Conservation (phyloP, 2,113 vertebrate genomes). For the Salvelinus sp. region DNA sequence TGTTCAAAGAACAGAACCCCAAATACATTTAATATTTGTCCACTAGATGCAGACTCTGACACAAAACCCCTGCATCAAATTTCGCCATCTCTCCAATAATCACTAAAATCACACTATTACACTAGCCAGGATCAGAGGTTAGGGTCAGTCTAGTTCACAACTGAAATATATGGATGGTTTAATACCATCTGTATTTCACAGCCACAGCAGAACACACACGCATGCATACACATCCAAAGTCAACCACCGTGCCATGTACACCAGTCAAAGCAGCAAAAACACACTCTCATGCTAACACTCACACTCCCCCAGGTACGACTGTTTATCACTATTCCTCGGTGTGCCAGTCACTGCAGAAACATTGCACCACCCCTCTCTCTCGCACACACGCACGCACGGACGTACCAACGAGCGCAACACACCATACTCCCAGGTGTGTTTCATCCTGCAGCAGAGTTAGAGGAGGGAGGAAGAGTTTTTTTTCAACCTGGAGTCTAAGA, state of each 20-base stretch:
- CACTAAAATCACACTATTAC: too few relatives aligned
- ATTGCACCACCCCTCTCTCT: background rate
- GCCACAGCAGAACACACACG: background rate
- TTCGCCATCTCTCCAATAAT: background rate
- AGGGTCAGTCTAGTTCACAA: too few relatives aligned
- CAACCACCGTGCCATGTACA: slow-evolving; percentile 10
- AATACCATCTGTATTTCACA: background rate
- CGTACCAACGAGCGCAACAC: background rate
- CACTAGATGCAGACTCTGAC: slow-evolving; percentile 24
- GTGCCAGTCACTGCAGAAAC: background rate
- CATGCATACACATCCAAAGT: background rate
- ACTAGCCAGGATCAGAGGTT: too few relatives aligned
- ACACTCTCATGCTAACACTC: slow-evolving; percentile 3
- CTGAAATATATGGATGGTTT: too few relatives aligned
- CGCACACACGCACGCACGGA: background rate
- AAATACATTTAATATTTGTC: background rate
- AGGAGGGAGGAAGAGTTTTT: background rate
- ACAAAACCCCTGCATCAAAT: background rate
- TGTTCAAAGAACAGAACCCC: background rate
- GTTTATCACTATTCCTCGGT: background rate
- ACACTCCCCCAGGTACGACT: background rate
- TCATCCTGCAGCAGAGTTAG: background rate
- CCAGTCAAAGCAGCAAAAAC: slow-evolving; percentile 21
- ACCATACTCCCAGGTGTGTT: background rate
- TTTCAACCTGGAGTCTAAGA: slow-evolving; percentile 1